phyloP scores from a whole-genome alignment of 1,140 invertebrate genomes.

The Geopemphigus sp. region DNA sequence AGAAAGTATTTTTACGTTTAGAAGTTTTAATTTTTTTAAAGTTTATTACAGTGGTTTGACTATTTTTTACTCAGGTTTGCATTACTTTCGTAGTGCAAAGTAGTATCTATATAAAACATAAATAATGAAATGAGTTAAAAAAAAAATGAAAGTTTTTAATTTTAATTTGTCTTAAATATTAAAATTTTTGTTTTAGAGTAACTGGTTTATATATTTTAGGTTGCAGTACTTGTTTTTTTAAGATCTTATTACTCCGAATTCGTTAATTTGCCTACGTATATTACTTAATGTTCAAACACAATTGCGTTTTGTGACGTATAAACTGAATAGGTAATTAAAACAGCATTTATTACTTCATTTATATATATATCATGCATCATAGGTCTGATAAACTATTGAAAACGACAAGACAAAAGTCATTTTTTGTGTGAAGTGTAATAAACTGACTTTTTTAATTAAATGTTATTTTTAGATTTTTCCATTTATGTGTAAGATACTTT shows the following conservation, averaged over 20 bases:
- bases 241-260: background rate
- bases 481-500: background rate
- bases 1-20: too few species aligned
- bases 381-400: constrained; percentile 28
- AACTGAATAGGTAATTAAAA: constrained; percentile 31
- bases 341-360: background rate
- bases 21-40: too few species aligned
- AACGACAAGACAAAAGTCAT: background rate
- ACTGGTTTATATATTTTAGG: background rate
- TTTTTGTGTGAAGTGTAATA: background rate
- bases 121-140: background rate
- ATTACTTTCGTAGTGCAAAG: background rate
- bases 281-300: constrained; percentile 6
- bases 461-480: background rate
- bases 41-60: too few species aligned
- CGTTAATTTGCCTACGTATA: constrained; percentile 10
- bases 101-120: background rate
- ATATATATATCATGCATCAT: constrained; percentile 2
- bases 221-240: constrained; percentile 1
- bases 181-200: background rate
- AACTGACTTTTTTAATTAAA: background rate
- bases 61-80: too few species aligned
- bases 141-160: background rate
- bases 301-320: background rate
- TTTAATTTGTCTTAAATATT: background rate